These are phyloP conservation scores for Daktulosphaira vitifoliae DNA, from an alignment of 1,140 invertebrate species.

Conservation along the genomic window DNA sequence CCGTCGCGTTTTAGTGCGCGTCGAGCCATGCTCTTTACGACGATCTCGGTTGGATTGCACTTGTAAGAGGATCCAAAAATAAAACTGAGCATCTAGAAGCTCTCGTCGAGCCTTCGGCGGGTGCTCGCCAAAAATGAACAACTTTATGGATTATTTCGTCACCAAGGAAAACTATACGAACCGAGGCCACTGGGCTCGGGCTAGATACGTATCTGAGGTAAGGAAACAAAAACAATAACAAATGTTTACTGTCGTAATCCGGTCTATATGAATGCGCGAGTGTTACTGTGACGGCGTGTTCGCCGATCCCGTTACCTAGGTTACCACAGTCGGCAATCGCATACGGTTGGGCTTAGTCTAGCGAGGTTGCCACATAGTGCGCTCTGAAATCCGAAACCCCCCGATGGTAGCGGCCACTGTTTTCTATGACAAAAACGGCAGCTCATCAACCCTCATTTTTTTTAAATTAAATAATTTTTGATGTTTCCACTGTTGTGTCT, in stretches of 20 bases:
- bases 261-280: too few species aligned
- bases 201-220: conserved; percentile 29
- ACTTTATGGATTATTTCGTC: conserved; percentile 28
- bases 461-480: too few species aligned
- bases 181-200: conserved; percentile 27
- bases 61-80: too few species aligned
- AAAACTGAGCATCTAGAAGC: neutral
- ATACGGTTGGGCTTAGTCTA: conserved; percentile 16
- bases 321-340: conserved; percentile 9
- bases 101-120: neutral
- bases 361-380: conserved; percentile 13
- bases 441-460: too few species aligned
- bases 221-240: neutral
- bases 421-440: too few species aligned
- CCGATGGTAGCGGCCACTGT: neutral
- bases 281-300: conserved; percentile 7
- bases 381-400: conserved; percentile 22
- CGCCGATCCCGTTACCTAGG: conserved; percentile 28
- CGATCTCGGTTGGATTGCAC: too few species aligned
- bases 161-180: conserved; percentile 29
- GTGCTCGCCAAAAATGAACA: conserved; percentile 29
- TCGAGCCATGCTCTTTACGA: too few species aligned
- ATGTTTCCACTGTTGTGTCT: too few species aligned
- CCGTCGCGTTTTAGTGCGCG: too few species aligned
- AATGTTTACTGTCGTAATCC: too few species aligned